phyloP scores from a whole-genome alignment of 1,140 invertebrate species.

The Anadara kagoshimensis region DNA sequence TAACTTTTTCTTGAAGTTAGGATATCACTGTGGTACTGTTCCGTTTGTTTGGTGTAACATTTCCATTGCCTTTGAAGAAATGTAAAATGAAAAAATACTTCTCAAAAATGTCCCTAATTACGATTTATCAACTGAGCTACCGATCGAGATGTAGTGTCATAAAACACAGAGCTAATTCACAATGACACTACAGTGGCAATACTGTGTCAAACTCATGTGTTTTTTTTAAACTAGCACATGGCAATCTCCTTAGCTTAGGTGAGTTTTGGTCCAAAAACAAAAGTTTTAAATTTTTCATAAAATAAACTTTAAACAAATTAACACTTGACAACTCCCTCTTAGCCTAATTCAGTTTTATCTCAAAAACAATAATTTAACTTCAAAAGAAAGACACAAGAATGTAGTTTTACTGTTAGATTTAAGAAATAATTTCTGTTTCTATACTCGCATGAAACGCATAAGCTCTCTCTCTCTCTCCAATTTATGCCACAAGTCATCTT shows the following conservation, averaged over 20 bases:
- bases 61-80: neutral
- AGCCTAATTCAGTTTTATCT: too few species aligned
- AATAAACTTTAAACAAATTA: too few species aligned
- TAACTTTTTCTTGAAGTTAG: conserved; percentile 1
- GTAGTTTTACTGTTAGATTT: neutral
- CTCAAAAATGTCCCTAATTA: neutral
- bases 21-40: neutral
- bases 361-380: neutral
- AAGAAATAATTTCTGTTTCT: neutral
- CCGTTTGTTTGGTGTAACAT: neutral
- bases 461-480: neutral
- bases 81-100: neutral
- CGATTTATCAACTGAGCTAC: neutral
- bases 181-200: too few species aligned
- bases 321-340: too few species aligned
- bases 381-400: neutral
- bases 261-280: too few species aligned
- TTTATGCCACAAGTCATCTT: too few species aligned
- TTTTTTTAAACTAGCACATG: too few species aligned
- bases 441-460: neutral
- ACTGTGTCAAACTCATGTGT: too few species aligned
- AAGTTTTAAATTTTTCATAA: too few species aligned
- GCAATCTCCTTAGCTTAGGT: too few species aligned
- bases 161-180: too few species aligned
- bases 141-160: neutral